Conservation (phyloP, 30 jellyfish, hydroid and myxozoan species). For the Aurelia sp. region DNA sequence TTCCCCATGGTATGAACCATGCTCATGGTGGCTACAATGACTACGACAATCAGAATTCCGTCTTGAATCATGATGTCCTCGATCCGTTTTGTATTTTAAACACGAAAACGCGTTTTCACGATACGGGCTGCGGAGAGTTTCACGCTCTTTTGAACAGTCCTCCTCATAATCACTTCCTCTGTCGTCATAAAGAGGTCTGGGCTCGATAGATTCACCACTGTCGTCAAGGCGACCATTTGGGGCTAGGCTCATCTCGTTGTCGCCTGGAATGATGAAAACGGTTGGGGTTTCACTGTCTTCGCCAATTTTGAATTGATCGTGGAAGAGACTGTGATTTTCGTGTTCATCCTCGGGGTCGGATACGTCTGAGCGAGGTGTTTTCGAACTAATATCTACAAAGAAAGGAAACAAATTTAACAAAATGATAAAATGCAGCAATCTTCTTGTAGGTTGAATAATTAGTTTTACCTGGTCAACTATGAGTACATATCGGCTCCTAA, state of each 20-base stretch:
- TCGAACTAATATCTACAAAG: conserved; percentile 53
- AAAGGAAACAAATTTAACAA: neutral
- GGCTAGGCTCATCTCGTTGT: conserved; percentile 34
- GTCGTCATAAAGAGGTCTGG: conserved; percentile 42
- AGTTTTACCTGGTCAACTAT: no score
- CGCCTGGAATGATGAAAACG: conserved; percentile 60
- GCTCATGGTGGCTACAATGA: conserved; percentile 49
- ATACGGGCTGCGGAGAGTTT: conserved; percentile 2
- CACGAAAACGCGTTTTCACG: conserved; percentile 41
- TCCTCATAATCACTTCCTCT: conserved; percentile 37
- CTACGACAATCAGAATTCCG: conserved; percentile 23
- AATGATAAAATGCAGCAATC: no score
- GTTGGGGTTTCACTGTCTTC: conserved; percentile 62
- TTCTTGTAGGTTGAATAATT: no score
- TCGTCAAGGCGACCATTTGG: conserved; percentile 61
- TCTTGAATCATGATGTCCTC: conserved; percentile 33
- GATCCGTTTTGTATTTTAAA: conserved; percentile 31
- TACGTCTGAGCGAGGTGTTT: neutral
- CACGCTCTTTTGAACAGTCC: conserved; percentile 22
- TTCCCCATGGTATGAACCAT: conserved; percentile 42
- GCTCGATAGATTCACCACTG: conserved; percentile 47
- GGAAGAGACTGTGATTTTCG: conserved; percentile 3
- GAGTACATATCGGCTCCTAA: no score
- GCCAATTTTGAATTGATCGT: conserved; percentile 33
- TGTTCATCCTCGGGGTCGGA: conserved; percentile 43